A percentile compares a stretch with the other conserved stretches of the same genome.
phyloP scores from a whole-genome alignment of 35 echinoderm and acorn worm genomes.

The Strongylocentrotus purpuratus region DNA sequence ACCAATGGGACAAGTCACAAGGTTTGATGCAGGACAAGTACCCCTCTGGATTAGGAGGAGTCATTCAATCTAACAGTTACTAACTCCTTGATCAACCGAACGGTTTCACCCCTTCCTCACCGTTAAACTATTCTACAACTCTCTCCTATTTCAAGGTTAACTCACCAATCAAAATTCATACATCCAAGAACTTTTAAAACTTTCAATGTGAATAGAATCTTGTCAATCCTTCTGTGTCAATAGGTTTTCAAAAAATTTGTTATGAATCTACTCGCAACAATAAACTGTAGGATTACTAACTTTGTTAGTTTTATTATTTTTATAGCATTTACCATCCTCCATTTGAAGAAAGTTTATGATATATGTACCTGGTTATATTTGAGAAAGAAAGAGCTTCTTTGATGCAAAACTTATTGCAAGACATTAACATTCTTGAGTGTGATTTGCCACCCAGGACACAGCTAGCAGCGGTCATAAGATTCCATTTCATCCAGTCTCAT shows the following conservation, averaged over 20 bases:
- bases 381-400: not conserved
- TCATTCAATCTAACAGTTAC: not conserved
- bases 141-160: too few species aligned
- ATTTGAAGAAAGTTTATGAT: too few species aligned
- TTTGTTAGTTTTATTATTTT: too few species aligned
- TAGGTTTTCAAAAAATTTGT: not conserved
- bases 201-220: too few species aligned
- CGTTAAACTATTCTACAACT: too few species aligned
- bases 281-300: not conserved
- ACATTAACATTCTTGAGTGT: not conserved
- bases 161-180: too few species aligned
- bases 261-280: not conserved
- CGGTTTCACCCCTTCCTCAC: too few species aligned
- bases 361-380: not conserved
- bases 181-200: too few species aligned
- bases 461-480: not conserved
- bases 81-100: too few species aligned
- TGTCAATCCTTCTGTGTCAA: too few species aligned
- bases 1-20: not conserved
- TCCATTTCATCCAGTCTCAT: not conserved
- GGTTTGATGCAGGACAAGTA: too few species aligned
- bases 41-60: not conserved
- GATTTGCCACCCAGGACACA: not conserved
- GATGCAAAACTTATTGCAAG: not conserved
- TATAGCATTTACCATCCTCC: too few species aligned